Evolutionary conservation across 2,113 vertebrate species (phyloP).

Genomic region (Pantherophis guttatus): DNA sequence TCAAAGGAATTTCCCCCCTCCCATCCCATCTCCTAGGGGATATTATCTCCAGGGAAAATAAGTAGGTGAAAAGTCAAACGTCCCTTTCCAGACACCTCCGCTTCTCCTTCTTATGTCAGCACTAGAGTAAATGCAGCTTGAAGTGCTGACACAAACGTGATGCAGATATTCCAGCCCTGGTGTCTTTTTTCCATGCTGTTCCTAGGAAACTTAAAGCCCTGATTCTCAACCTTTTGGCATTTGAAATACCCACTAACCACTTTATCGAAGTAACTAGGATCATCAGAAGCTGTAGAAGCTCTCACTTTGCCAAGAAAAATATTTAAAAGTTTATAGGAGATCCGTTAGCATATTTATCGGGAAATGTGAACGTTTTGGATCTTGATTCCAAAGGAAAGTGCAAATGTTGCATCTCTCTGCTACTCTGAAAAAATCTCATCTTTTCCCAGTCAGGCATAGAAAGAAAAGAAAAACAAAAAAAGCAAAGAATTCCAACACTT

Average conservation of each 20-base stretch:
- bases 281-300: background rate
- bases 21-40: no score
- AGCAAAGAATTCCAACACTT: background rate
- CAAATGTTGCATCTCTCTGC: background rate
- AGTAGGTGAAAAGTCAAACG: no score
- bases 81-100: no score
- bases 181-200: background rate
- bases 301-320: background rate
- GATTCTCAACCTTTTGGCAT: background rate
- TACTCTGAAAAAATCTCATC: background rate
- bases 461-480: no score
- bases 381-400: background rate
- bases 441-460: background rate
- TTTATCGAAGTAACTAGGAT: background rate
- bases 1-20: no score
- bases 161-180: background rate
- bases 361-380: background rate
- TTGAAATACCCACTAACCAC: background rate
- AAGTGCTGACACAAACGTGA: no score
- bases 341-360: background rate
- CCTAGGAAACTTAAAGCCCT: background rate
- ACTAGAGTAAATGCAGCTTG: no score
- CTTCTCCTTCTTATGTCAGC: no score
- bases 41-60: no score
- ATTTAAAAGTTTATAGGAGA: background rate